Evolutionary conservation across 2,888 invertebrate genomes (phyloP), one percentile per base, ranked within the genome.

Genomic region (Mythimna lalbum): DNA sequence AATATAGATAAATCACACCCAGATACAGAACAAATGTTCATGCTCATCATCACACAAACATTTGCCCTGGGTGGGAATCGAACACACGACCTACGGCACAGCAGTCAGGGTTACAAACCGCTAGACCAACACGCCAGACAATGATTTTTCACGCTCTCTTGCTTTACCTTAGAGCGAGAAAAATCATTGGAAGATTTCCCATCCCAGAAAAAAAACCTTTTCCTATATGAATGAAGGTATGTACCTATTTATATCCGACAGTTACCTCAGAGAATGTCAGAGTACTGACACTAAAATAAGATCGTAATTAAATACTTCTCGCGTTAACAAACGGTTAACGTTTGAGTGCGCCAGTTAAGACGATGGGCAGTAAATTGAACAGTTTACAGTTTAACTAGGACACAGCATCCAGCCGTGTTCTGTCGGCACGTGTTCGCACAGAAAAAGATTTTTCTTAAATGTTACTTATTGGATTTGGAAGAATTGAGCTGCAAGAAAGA

Each of bases 331-430:
- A 73, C 75, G 36, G 57, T 81, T 60, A 78, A 78, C 43, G 70
- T 64, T 81, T 67, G 75, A 78, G 66, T 55, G 71, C 39, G 43
- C 75, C 27, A 78, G 59, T 69, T 73, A 62, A 78, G 72, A 64
- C 69, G 75, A 81, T 75, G 69, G 49, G 71, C 57, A 59, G 63
- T 81, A 72, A 80, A 81, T 80, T 72, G 33, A 78, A 73, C 82
- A 82, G 69, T 82, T 70, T 73, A 82, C 60, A 53, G 56, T 69
- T 73, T 67, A 82, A 82, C 49, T 77, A 55, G 74, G 49, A 55
- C 63, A 49, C 63, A 63, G 64, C 47, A 64, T 49, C 39, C 21
- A 39, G 33, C 9, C 27, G 57, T 2, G 47, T 49, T 33, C 57
- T 31, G 36, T 9, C 12, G 61, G 39, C 49, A 63, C 77, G 59